Evolutionary conservation across 2,113 vertebrate genomes (phyloP).

Genomic region (Petaurus breviceps): DNA sequence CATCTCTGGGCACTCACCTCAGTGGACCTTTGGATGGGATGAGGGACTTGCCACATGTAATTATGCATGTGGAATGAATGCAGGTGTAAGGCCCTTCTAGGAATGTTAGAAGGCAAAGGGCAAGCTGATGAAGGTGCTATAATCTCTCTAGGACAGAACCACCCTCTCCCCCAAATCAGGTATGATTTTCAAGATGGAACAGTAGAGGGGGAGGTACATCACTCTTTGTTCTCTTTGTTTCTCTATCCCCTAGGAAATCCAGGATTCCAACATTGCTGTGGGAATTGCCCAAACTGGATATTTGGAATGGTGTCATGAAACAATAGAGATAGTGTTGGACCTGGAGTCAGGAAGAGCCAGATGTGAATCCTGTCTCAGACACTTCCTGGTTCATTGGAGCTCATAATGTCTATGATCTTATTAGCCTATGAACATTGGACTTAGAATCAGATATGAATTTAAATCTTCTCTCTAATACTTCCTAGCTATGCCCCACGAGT

Average conservation of each 20-base stretch:
- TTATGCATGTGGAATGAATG: neutral
- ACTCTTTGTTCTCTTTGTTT: neutral
- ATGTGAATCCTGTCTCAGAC: neutral
- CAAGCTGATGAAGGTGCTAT: rapidly evolving
- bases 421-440: neutral
- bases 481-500: neutral
- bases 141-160: neutral
- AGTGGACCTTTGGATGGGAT: rapidly evolving
- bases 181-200: neutral
- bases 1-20: neutral
- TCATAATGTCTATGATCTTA: neutral
- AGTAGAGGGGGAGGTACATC: neutral
- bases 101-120: neutral
- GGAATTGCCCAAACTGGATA: neutral
- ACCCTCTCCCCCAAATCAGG: neutral
- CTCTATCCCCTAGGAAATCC: neutral
- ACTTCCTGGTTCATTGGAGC: neutral
- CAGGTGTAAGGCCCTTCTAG: neutral
- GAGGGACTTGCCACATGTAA: neutral
- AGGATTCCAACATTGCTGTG: neutral
- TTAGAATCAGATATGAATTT: neutral
- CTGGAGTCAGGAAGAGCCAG: neutral
- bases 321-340: neutral
- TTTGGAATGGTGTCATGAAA: neutral
- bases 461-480: neutral